Conservation (phyloP, 1,140 invertebrate species). For the Drosophila rhopaloa region DNA sequence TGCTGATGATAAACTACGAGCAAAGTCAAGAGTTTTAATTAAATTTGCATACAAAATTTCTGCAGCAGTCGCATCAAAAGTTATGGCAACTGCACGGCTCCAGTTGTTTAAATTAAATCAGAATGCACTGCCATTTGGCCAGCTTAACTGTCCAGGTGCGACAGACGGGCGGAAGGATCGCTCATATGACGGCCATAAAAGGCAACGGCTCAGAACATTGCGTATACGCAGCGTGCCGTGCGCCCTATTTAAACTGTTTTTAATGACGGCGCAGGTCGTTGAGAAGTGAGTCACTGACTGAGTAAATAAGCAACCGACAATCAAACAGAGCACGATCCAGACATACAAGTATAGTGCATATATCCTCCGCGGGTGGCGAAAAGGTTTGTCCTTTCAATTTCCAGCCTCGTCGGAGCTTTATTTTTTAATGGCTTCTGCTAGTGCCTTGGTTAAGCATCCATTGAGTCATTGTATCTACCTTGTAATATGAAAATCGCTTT, state of each 20-base stretch:
- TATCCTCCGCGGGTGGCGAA: neutral
- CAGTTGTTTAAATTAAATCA: conserved; percentile 41
- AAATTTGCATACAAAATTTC: conserved; percentile 65
- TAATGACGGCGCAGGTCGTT: conserved; percentile 54
- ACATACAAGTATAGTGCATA: conserved; percentile 14
- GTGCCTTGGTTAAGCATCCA: conserved; percentile 41
- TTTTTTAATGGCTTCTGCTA: conserved; percentile 47
- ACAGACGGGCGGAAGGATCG: conserved; percentile 10
- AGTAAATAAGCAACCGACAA: conserved; percentile 23
- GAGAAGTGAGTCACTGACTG: conserved; percentile 25
- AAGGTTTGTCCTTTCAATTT: conserved; percentile 54
- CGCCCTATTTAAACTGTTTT: conserved; percentile 64
- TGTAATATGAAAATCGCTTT: conserved; percentile 31
- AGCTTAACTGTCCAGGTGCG: conserved; percentile 35
- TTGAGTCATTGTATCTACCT: conserved; percentile 54
- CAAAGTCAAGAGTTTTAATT: conserved; percentile 57
- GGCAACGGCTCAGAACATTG: conserved; percentile 40
- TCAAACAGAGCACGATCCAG: conserved; percentile 34
- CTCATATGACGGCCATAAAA: conserved; percentile 47
- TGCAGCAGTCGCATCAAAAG: conserved; percentile 38
- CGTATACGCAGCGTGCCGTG: conserved; percentile 60
- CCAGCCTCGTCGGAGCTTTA: conserved; percentile 34
- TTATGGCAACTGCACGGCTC: conserved; percentile 40
- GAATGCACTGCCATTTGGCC: conserved; percentile 26
- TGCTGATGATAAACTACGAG: conserved; percentile 29